These are phyloP conservation scores for Petrolisthes manimaculis DNA, from an alignment of 2,888 invertebrate species.

Conservation along the genomic window DNA sequence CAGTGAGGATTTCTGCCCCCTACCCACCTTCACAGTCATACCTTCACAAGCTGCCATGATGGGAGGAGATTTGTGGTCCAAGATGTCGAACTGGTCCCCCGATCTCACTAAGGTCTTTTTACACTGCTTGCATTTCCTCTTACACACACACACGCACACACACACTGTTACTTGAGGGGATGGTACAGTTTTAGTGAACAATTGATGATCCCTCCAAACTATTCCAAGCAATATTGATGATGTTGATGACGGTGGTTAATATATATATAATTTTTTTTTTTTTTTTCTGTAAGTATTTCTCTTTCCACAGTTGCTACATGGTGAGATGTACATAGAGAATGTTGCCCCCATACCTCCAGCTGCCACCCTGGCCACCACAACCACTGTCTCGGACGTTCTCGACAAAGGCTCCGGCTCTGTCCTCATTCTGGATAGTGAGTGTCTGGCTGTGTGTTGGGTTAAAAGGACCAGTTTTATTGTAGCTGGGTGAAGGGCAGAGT, in stretches of 20 bases:
- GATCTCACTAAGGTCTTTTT: conserved; percentile 80
- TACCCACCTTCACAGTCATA: conserved; percentile 77
- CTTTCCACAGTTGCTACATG: conserved; percentile 83
- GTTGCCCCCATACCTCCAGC: conserved; percentile 75
- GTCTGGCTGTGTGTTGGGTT: background rate
- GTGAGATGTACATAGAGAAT: conserved; percentile 95
- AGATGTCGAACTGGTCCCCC: conserved; percentile 78
- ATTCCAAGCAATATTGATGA: background rate
- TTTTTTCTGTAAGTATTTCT: too few relatives aligned
- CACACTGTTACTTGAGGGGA: too few relatives aligned
- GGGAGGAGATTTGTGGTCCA: conserved; percentile 67
- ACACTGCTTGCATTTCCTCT: too few relatives aligned
- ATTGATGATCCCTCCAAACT: too few relatives aligned
- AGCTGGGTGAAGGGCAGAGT: too few relatives aligned
- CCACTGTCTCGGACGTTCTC: conserved; percentile 84
- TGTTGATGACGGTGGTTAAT: background rate
- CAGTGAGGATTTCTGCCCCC: conserved; percentile 82
- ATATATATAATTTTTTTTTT: too few relatives aligned
- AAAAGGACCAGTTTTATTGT: too few relatives aligned
- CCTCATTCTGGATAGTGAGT: conserved; percentile 80
- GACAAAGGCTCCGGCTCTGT: conserved; percentile 97
- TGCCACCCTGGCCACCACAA: conserved; percentile 77
- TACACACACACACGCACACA: too few relatives aligned
- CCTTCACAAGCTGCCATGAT: conserved; percentile 56
- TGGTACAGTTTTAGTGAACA: too few relatives aligned